phyloP scores from a whole-genome alignment of 2,113 vertebrate genomes.

The Poicephalus gulielmi region DNA sequence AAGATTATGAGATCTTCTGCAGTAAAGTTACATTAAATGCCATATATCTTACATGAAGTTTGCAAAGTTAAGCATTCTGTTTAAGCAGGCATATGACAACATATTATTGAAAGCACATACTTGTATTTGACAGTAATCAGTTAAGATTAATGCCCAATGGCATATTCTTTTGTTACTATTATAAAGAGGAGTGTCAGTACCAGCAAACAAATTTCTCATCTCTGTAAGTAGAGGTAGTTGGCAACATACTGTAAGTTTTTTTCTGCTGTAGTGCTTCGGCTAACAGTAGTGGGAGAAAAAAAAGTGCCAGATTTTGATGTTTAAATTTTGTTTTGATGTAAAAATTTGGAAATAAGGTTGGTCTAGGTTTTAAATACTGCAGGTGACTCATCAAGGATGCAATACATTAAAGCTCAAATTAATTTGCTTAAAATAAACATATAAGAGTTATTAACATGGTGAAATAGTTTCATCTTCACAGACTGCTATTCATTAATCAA shows the following conservation, averaged over 20 bases:
- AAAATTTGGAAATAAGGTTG: not conserved
- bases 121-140: not conserved
- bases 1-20: not conserved
- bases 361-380: not conserved
- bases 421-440: not conserved
- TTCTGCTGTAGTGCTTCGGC: not conserved
- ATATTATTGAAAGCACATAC: not conserved
- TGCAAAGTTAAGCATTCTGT: not conserved
- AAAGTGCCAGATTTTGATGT: not conserved
- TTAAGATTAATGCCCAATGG: not conserved
- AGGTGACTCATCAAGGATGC: not conserved
- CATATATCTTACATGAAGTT: not conserved
- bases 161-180: not conserved
- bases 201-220: not conserved
- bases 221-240: not conserved
- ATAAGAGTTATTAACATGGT: not conserved
- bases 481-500: not conserved
- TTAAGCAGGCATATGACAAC: not conserved
- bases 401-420: not conserved
- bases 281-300: not conserved
- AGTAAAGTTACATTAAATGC: not conserved
- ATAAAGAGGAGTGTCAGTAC: not conserved
- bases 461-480: not conserved
- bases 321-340: not conserved
- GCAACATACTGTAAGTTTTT: rapidly evolving